Conservation (phyloP, 2,888 invertebrate species). For the Thalpophila matura region DNA sequence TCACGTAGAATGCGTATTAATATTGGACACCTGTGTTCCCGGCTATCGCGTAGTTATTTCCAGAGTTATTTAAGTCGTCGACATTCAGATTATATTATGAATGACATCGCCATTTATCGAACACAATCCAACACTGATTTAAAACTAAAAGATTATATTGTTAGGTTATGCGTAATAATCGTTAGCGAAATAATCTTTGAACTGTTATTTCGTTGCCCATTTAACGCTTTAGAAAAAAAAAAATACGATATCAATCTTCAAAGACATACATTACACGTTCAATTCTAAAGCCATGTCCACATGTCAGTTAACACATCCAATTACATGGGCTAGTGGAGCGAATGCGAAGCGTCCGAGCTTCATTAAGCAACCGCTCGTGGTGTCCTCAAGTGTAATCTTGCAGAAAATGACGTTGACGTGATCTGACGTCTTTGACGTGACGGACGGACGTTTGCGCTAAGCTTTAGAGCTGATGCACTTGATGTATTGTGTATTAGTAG, state of each 20-base stretch:
- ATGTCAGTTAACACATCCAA: slow-evolving; percentile 63
- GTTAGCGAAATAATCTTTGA: too few relatives aligned
- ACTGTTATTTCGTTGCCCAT: too few relatives aligned
- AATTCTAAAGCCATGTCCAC: slow-evolving; percentile 46
- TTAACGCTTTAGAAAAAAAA: background rate
- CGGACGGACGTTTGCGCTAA: slow-evolving; percentile 38
- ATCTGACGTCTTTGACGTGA: slow-evolving; percentile 61
- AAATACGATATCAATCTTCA: slow-evolving; percentile 1
- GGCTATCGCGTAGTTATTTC: too few relatives aligned
- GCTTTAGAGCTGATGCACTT: slow-evolving; percentile 34
- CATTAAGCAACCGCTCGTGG: slow-evolving; percentile 69
- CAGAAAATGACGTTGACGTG: slow-evolving; percentile 70
- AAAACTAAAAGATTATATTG: too few relatives aligned
- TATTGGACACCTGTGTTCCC: too few relatives aligned
- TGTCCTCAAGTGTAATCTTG: slow-evolving; percentile 72
- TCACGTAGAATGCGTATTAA: too few relatives aligned
- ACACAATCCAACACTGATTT: too few relatives aligned
- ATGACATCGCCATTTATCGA: too few relatives aligned
- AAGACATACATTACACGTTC: slow-evolving; percentile 15
- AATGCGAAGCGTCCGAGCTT: slow-evolving; percentile 65
- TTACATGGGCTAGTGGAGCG: slow-evolving; percentile 74
- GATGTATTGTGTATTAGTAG: background rate
- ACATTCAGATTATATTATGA: too few relatives aligned
- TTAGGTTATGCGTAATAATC: too few relatives aligned
- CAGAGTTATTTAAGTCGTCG: too few relatives aligned